Evolutionary conservation across 2,888 invertebrate genomes (phyloP).

Genomic region (Drosophila neoperkinsi): DNA sequence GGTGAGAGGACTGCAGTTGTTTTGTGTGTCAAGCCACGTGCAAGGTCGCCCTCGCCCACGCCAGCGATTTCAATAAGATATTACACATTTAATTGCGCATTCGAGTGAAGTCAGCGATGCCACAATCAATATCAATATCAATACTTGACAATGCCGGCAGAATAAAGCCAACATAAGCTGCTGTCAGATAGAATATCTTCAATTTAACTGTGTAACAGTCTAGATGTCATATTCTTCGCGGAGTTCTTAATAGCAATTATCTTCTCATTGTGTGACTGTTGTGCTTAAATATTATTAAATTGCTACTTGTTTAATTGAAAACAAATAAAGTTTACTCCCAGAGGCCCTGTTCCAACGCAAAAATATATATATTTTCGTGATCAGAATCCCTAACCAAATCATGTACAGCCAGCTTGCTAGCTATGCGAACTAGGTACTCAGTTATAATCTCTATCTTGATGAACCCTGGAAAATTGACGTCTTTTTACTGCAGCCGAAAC

Average conservation of each 20-base stretch:
- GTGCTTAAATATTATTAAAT: not conserved
- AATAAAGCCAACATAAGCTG: not conserved
- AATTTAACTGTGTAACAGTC: not conserved
- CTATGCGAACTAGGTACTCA: not conserved
- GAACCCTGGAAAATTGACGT: not conserved
- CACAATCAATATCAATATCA: conserved; percentile 33
- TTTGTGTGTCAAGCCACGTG: conserved; percentile 54
- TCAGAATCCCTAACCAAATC: not conserved
- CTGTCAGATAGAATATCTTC: not conserved
- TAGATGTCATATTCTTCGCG: not conserved
- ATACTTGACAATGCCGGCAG: not conserved
- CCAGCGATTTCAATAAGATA: conserved; percentile 51
- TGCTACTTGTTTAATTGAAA: not conserved
- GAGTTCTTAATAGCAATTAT: not conserved
- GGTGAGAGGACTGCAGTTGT: conserved; percentile 43
- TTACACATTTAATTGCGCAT: conserved; percentile 60
- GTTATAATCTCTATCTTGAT: not conserved
- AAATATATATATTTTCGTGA: not conserved
- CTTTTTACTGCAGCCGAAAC: no score
- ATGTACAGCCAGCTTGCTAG: not conserved
- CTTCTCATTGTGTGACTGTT: not conserved
- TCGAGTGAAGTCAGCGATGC: conserved; percentile 50
- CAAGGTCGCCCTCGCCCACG: conserved; percentile 47
- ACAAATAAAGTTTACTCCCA: not conserved
- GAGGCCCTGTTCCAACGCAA: not conserved